A percentile compares a stretch with the other conserved stretches of the same genome.
Conservation (phyloP, 2,888 invertebrate genomes). For the Liodrosophila aerea region DNA sequence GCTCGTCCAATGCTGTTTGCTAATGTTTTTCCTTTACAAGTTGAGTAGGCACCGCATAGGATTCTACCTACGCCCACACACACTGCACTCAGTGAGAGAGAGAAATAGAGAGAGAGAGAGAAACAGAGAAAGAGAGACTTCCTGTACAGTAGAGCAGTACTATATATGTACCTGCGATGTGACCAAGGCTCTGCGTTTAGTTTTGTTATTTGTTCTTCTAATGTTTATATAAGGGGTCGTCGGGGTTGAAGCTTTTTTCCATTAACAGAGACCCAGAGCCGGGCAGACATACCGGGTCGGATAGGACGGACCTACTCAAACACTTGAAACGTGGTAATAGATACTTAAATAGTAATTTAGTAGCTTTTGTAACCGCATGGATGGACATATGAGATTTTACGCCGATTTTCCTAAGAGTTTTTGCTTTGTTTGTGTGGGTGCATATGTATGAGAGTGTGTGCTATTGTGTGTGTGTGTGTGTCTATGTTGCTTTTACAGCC, state of each 20-base stretch:
- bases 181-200: constrained; percentile 37
- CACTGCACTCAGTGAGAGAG: no score
- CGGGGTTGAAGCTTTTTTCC: constrained; percentile 50
- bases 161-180: constrained; percentile 36
- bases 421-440: constrained; percentile 3
- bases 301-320: constrained; percentile 35
- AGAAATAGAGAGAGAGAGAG: constrained; percentile 3
- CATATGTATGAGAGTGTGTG: background rate
- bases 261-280: constrained; percentile 40
- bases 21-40: constrained; percentile 50
- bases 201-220: constrained; percentile 63
- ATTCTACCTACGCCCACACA: constrained; percentile 7
- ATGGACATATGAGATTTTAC: constrained; percentile 74
- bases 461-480: constrained; percentile 4
- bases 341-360: constrained; percentile 76
- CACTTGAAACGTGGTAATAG: constrained; percentile 73
- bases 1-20: constrained; percentile 57
- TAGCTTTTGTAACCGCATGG: constrained; percentile 71
- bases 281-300: background rate
- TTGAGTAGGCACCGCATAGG: constrained; percentile 5
- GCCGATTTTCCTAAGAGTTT: constrained; percentile 57
- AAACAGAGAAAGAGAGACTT: constrained; percentile 10
- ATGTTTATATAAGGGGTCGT: constrained; percentile 51
- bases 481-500: constrained; percentile 37
- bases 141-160: constrained; percentile 35